Evolutionary conservation across 92 coral and sea anemone species (phyloP), one percentile per base, ranked within the genome.

Genomic region (Blastomussa wellsi): DNA sequence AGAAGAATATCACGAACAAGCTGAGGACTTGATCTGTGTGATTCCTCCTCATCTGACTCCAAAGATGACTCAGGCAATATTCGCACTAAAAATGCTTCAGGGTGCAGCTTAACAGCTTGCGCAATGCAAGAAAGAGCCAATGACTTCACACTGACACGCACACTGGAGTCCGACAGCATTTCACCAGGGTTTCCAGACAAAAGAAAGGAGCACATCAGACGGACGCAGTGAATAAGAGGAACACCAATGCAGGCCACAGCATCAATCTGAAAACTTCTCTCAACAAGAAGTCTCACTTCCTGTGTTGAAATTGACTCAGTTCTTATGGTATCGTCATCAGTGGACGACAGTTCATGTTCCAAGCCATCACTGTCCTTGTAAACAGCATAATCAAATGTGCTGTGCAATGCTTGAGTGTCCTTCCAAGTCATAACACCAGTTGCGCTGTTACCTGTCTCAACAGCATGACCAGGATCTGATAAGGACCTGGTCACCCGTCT

Each of bases 101-200:
- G 99, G 67, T 93, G 79, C 14, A 94, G 87, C 72, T 90, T 84
- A 31, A 96, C 89, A 4, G 95, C 94, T 75, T 92, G 96, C 0
- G 95, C 98, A 67, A 91, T 89, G 80, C 98, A 96, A 12, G 89
- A 88, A n/a, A 96, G 84, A 9, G 98, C 96, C 19, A 96, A 86
- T 5, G 94, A 94, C 88, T 96, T 96, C 78, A 96, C 98, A 72
- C 98, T 96, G 66, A 94, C 98, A 52, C 98, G 98, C n/a, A 94
- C 98, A 84, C 89, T 87, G 35, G 95, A 89, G 72, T 96, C 98
- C 32, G 98, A 92, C 9, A 96, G 85, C 44, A 94, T 94, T 83
- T 94, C 96, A 22, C 98, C 95, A 19, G 93, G 90, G 72, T 88
- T 90, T 70, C 98, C 98, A 31, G 98, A 92, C 72, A 96, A 47